Percentiles rank a stretch among this genome's conserved stretches.
phyloP scores from a whole-genome alignment of 2,797 vertebrate species.

The Alfaro cultratus region DNA sequence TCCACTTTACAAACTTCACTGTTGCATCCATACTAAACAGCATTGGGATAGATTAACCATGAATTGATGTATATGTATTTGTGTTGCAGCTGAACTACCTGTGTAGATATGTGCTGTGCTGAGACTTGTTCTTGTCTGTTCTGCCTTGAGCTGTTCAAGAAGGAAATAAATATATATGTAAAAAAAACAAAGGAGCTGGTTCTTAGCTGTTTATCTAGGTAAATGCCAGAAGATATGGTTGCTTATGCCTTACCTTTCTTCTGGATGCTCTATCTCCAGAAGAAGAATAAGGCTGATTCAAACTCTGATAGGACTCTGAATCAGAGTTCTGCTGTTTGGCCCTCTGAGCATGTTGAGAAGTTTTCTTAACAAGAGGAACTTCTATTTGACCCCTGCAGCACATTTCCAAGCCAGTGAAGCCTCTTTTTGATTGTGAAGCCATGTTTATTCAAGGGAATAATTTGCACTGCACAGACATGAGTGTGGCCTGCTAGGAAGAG shows the following conservation, averaged over 20 bases:
- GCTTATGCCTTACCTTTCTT: constrained; percentile 4
- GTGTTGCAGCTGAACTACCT: no score
- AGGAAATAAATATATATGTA: no score
- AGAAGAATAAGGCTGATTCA: background rate
- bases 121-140: no score
- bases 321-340: constrained; percentile 20
- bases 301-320: background rate
- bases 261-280: background rate
- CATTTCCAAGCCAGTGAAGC: constrained; percentile 83
- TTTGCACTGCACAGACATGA: constrained; percentile 73
- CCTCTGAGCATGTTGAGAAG: constrained; percentile 55
- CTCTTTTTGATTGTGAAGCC: constrained; percentile 79
- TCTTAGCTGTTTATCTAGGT: constrained; percentile 7
- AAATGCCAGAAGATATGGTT: constrained; percentile 14
- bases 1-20: no score
- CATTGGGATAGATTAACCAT: no score
- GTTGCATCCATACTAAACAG: no score
- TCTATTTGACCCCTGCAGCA: constrained; percentile 82
- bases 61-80: no score
- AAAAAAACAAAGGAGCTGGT: background rate
- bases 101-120: no score
- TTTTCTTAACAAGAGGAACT: constrained; percentile 81
- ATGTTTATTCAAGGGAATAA: constrained; percentile 86
- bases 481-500: constrained; percentile 72
- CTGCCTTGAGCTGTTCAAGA: no score